phyloP scores from a whole-genome alignment of 1,140 invertebrate genomes.

The Apis florea region DNA sequence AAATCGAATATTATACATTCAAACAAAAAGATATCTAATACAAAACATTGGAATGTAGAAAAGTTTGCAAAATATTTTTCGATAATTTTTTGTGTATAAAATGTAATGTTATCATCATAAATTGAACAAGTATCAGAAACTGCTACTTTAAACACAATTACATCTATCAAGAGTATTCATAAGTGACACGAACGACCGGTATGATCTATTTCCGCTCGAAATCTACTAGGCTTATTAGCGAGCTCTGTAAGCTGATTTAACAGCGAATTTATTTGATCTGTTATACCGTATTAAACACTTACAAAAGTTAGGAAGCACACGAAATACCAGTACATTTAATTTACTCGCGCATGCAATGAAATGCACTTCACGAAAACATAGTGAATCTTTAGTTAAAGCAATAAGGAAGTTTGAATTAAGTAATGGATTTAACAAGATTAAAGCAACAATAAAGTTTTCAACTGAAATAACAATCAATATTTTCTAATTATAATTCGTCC shows the following conservation, averaged over 20 bases:
- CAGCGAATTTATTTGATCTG: slow-evolving; percentile 22
- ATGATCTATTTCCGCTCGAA: slow-evolving; percentile 46
- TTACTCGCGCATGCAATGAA: background rate
- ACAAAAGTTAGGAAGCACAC: background rate
- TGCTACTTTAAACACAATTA: slow-evolving; percentile 26
- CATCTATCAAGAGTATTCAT: slow-evolving; percentile 5
- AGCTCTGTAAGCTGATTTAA: slow-evolving; percentile 38
- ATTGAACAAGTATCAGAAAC: slow-evolving; percentile 31
- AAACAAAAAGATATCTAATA: background rate
- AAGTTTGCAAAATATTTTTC: background rate
- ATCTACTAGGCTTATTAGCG: slow-evolving; percentile 40
- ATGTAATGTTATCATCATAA: background rate
- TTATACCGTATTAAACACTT: background rate
- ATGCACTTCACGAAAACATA: background rate
- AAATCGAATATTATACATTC: too few species aligned
- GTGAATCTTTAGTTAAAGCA: slow-evolving; percentile 10
- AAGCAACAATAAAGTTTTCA: background rate
- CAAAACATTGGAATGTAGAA: background rate
- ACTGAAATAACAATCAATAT: background rate
- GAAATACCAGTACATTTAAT: background rate
- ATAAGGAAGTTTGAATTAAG: slow-evolving; percentile 11
- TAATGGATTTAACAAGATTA: slow-evolving; percentile 7
- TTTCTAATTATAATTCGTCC: background rate
- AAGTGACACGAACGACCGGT: slow-evolving; percentile 25
- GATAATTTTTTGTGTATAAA: background rate